Evolutionary conservation across 2,113 vertebrate genomes (phyloP).

Genomic region (Gallinago undulata): DNA sequence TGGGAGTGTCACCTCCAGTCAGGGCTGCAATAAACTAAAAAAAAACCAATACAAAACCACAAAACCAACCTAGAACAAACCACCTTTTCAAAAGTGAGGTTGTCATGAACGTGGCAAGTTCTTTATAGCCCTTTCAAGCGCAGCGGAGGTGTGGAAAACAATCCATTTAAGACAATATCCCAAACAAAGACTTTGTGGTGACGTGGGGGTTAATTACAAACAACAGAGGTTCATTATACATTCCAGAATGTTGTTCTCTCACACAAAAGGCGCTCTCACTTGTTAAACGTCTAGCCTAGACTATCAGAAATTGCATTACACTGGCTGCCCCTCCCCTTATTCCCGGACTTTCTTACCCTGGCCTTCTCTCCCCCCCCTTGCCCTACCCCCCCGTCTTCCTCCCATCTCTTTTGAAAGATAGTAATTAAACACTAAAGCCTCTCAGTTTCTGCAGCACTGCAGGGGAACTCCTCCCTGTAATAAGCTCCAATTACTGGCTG

Average conservation of each 20-base stretch:
- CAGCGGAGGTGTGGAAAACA: constrained; percentile 41
- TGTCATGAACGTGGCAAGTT: not conserved
- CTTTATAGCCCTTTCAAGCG: not conserved
- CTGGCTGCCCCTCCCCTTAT: constrained; percentile 52
- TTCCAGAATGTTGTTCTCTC: constrained; percentile 60
- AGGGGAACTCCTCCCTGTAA: constrained; percentile 82
- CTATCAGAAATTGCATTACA: constrained; percentile 65
- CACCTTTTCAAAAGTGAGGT: not conserved
- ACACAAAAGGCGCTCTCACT: constrained; percentile 62
- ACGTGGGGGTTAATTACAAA: constrained; percentile 68
- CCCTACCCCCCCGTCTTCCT: not conserved
- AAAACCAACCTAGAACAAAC: not conserved
- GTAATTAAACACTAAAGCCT: constrained; percentile 84
- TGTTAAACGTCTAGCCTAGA: constrained; percentile 64
- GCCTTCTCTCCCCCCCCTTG: not conserved
- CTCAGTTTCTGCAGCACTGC: constrained; percentile 81
- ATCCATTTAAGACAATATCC: constrained; percentile 31
- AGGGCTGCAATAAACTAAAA: not conserved
- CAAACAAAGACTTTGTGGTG: constrained; percentile 51
- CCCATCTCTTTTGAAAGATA: constrained; percentile 72
- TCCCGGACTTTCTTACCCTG: constrained; percentile 54
- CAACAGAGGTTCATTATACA: constrained; percentile 65
- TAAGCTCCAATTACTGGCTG: constrained; percentile 82
- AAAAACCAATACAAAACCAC: not conserved
- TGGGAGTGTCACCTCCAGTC: not conserved